Conservation (phyloP, 2,113 vertebrate genomes). For the Alouatta palliata region DNA sequence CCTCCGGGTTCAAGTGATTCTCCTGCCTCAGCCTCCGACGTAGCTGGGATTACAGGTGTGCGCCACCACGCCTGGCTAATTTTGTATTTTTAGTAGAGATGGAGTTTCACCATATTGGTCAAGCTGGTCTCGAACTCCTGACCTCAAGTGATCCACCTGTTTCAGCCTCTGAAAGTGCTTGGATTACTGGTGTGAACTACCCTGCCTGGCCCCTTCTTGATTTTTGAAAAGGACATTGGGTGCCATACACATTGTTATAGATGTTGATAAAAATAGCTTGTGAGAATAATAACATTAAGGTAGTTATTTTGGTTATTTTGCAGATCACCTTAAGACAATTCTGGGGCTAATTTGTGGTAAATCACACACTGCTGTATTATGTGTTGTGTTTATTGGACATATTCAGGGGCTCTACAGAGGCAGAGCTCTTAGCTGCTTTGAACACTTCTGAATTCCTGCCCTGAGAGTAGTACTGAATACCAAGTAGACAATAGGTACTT, state of each 20-base stretch:
- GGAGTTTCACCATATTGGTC: not conserved
- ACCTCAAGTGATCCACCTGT: not conserved
- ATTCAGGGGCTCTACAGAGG: not conserved
- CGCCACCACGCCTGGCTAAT: not conserved
- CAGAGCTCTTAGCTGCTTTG: not conserved
- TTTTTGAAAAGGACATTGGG: not conserved
- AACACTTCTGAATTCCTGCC: not conserved
- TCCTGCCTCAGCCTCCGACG: not conserved
- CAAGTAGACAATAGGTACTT: not conserved
- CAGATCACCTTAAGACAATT: not conserved
- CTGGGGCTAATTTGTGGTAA: not conserved
- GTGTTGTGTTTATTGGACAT: not conserved
- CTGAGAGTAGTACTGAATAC: not conserved
- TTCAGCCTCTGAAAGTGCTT: not conserved
- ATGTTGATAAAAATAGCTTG: not conserved
- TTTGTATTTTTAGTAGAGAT: not conserved
- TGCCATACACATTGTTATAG: accelerated
- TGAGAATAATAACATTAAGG: not conserved
- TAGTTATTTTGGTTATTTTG: not conserved
- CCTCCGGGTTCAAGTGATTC: not conserved
- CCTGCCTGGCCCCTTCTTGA: not conserved
- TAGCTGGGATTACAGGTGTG: not conserved
- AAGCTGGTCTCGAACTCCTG: not conserved
- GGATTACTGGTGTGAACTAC: not conserved
- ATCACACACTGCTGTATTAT: accelerated